Percentiles rank a stretch among this genome's conserved stretches.
phyloP scores from a whole-genome alignment of 2,113 vertebrate species.

The Brachirus orientalis region DNA sequence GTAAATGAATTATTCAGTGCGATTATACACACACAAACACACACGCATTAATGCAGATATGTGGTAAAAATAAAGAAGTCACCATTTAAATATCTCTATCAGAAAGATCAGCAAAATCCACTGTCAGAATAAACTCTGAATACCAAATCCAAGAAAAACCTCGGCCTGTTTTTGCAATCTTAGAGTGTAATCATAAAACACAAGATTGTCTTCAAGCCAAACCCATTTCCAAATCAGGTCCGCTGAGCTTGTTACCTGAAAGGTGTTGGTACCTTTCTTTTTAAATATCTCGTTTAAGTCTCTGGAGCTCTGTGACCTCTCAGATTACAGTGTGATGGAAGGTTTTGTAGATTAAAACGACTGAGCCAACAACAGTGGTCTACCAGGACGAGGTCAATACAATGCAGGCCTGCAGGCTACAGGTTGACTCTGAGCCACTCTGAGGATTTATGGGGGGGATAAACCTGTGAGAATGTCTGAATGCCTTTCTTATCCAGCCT shows the following conservation, averaged over 20 bases:
- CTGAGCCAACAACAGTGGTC: conserved; percentile 36
- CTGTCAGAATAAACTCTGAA: conserved; percentile 13
- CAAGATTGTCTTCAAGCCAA: conserved; percentile 12
- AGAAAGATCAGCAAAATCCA: conserved; percentile 19
- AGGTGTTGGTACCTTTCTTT: conserved; percentile 28
- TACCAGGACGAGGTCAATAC: conserved; percentile 27
- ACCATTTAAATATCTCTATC: conserved; percentile 22
- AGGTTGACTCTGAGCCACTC: conserved; percentile 41
- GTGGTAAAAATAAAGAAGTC: conserved; percentile 19
- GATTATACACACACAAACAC: conserved; percentile 47
- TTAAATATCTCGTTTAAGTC: conserved; percentile 13
- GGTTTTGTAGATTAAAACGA: conserved; percentile 40
- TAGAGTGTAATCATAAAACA: conserved; percentile 40
- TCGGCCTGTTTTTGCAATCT: conserved; percentile 11
- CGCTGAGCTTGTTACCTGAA: conserved; percentile 39
- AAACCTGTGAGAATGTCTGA: conserved; percentile 14
- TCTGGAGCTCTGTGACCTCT: conserved; percentile 44
- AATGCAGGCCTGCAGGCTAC: conserved; percentile 47
- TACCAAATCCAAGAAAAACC: conserved; percentile 17
- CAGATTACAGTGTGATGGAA: conserved; percentile 56
- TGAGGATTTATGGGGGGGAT: conserved; percentile 18
- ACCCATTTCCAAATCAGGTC: conserved; percentile 24
- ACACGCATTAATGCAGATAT: conserved; percentile 32
- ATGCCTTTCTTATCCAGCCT: background rate
- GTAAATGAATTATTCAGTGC: conserved; percentile 54